Base-by-base conservation (phyloP, 2,113 vertebrate species). In the Tursiops truncatus region DNA sequence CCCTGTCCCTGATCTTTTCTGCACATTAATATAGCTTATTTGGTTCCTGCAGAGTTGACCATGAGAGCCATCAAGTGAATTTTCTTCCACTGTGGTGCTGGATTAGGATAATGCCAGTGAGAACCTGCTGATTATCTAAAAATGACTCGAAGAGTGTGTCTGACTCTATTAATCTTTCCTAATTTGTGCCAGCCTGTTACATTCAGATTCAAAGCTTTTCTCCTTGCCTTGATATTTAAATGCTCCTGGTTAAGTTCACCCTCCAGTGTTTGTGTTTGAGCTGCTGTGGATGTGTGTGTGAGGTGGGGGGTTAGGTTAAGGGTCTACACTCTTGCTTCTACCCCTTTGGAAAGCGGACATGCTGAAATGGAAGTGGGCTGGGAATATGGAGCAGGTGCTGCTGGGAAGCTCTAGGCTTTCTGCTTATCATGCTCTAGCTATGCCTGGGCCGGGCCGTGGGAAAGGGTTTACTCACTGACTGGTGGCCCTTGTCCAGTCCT, bases 101-200 rank as follows among this genome's bases (percentile, higher is more conserved):
- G 58, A 83, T 94, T 97, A 95, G 89, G 97, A 95, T 50, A 90
- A 93, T 56, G 44, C 83, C 84, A 67, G 44, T 38, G 91, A 96
- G 96, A 97, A 97, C 77, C 81, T 96, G 83, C 85, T 91, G 96
- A 92, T 97, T 94, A 87, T 96, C 98, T 98, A 76, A 89, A 95
- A 90, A 86, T 56, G 93, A 70, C 31, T 94, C 63, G 23, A 76
- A 92, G 36, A 9, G 0, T 93, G 33, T 96, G 60, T 89, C 89
- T 14, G 3, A 92, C 82, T 96, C 96, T 3, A 85, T 97, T 97
- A 92, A 65, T 97, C 82, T 97, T 81, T 58, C 33, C 82, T 96
- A 68, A 96, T 79, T 96, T 76, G 58, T 58, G 33, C 81, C 41
- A 58, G 3, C 14, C 47, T 63, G 14, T 56, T 96, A 60, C 0